Evolutionary conservation across 1,140 invertebrate genomes (phyloP).

Genomic region (Achatina immaculata): DNA sequence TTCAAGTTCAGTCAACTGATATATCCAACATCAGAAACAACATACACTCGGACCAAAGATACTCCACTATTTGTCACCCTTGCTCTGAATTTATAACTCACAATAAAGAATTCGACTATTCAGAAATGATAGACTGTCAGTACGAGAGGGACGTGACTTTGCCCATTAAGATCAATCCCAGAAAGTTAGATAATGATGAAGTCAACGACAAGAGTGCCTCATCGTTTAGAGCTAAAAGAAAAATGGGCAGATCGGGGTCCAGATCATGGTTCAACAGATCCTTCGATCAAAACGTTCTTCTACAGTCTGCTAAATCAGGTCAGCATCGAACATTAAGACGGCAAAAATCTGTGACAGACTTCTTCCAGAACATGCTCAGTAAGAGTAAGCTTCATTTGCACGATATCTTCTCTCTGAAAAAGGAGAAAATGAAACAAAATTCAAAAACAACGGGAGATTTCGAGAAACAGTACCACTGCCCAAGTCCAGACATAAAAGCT

Average conservation of each 20-base stretch:
- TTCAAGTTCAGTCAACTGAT: no score
- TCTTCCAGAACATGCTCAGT: slow-evolving; percentile 37
- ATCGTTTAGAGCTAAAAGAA: neutral
- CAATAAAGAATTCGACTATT: no score
- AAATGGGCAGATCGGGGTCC: neutral
- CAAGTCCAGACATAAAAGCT: neutral
- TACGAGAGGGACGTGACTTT: neutral
- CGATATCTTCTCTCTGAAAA: slow-evolving; percentile 27
- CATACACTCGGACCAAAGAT: no score
- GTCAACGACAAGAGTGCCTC: neutral
- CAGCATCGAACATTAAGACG: slow-evolving; percentile 12
- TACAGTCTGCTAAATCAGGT: neutral
- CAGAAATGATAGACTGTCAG: neutral
- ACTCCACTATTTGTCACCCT: no score
- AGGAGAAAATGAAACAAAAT: slow-evolving; percentile 11
- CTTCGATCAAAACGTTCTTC: slow-evolving; percentile 25
- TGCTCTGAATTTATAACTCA: no score
- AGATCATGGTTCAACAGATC: slow-evolving; percentile 37
- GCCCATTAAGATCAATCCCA: neutral
- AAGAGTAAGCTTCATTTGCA: slow-evolving; percentile 40
- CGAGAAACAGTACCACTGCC: neutral
- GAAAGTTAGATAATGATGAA: neutral
- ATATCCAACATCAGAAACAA: no score
- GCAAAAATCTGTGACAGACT: slow-evolving; percentile 39
- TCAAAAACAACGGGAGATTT: no score